These are phyloP conservation scores for Paramuricea clavata DNA, from an alignment of 92 coral and sea anemone species.

Conservation along the genomic window DNA sequence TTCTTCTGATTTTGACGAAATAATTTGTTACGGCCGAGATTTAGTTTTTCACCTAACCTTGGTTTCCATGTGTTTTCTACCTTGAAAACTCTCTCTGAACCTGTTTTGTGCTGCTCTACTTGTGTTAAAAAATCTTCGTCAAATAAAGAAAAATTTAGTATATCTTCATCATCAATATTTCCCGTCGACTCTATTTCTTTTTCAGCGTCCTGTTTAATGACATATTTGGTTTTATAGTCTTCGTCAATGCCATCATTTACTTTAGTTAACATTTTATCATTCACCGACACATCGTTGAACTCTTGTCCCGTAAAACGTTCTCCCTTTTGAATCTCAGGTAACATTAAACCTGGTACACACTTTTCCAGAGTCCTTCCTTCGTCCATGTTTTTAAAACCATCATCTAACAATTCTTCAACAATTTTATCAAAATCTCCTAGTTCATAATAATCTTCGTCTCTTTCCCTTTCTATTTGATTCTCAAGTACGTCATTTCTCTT, in stretches of 20 bases:
- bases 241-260: not conserved
- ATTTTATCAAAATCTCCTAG: not conserved
- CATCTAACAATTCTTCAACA: not conserved
- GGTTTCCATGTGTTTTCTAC: no score
- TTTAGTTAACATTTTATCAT: not conserved
- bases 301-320: not conserved
- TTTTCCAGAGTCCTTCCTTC: not conserved
- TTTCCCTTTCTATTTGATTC: not conserved
- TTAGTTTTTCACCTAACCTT: no score
- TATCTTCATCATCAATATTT: no score
- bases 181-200: no score
- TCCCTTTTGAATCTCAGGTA: not conserved
- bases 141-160: no score
- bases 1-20: not conserved
- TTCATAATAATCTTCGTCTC: not conserved
- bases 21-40: no score
- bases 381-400: not conserved
- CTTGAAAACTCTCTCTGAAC: no score
- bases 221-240: not conserved
- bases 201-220: no score
- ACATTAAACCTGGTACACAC: not conserved
- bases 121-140: not conserved
- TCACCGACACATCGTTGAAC: not conserved
- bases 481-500: not conserved
- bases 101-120: not conserved